These are phyloP conservation scores for Arenicola marina DNA, from an alignment of 2,888 invertebrate genomes.

Conservation along the genomic window DNA sequence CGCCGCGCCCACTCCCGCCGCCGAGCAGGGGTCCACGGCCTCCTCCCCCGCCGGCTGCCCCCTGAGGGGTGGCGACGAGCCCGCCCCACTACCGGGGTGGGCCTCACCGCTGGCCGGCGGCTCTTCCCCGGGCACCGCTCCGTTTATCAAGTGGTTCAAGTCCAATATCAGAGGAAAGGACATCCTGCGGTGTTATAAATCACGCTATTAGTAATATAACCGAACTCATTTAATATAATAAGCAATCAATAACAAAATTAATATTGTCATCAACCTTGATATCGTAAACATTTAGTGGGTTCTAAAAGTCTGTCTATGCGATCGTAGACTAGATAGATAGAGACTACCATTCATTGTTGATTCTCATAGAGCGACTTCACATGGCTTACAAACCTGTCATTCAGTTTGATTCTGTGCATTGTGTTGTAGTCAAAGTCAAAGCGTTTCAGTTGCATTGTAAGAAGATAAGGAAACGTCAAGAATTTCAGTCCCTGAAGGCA, in stretches of 20 bases:
- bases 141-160: conserved; percentile 73
- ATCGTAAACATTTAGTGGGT: too few relatives aligned
- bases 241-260: neutral
- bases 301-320: too few relatives aligned
- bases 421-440: conserved; percentile 88
- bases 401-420: conserved; percentile 82
- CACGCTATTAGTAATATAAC: too few relatives aligned
- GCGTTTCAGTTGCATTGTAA: conserved; percentile 84
- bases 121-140: neutral
- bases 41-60: too few relatives aligned
- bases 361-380: neutral
- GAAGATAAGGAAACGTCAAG: conserved; percentile 81
- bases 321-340: neutral
- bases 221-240: too few relatives aligned
- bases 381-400: conserved; percentile 66
- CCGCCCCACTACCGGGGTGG: too few relatives aligned
- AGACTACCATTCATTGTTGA: neutral
- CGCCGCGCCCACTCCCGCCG: too few relatives aligned
- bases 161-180: conserved; percentile 80
- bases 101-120: too few relatives aligned
- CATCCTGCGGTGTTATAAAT: conserved; percentile 75
- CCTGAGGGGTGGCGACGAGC: too few relatives aligned
- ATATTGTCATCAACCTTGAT: neutral
- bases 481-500: conserved; percentile 74
- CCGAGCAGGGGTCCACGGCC: too few relatives aligned